Evolutionary conservation across 2,797 vertebrate species (phyloP).

Genomic region (Avahi laniger): DNA sequence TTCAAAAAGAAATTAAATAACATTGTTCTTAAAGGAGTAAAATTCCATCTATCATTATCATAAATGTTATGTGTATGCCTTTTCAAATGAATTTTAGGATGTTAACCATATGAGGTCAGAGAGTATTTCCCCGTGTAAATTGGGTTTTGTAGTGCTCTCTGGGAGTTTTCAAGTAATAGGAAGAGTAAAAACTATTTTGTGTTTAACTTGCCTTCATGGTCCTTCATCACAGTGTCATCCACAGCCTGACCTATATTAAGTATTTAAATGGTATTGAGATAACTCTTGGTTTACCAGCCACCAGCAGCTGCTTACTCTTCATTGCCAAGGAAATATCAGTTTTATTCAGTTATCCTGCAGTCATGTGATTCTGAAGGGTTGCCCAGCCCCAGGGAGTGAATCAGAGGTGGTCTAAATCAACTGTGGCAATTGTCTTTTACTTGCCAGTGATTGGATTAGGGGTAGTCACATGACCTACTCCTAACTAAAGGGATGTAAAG

Average conservation of each 20-base stretch:
- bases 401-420: not conserved
- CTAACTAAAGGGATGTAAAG: not conserved
- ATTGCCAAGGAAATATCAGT: not conserved
- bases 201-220: not conserved
- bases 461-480: not conserved
- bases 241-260: not conserved
- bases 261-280: not conserved
- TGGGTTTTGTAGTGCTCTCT: not conserved
- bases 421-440: not conserved
- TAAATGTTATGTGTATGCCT: not conserved
- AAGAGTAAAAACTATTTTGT: not conserved
- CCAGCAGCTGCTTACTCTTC: not conserved
- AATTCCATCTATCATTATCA: conserved; percentile 30
- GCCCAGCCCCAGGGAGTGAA: not conserved
- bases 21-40: conserved; percentile 34
- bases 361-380: not conserved
- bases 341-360: not conserved
- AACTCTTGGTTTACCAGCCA: not conserved
- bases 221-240: not conserved
- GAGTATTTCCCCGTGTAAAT: not conserved
- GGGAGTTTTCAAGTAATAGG: not conserved
- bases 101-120: conserved; percentile 14
- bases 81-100: conserved; percentile 51
- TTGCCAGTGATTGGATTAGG: not conserved
- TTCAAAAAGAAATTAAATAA: conserved; percentile 50